A percentile compares a stretch with the other conserved stretches of the same genome.
These are phyloP conservation scores for Digitonthophagus gazella DNA, from an alignment of 2,888 invertebrate genomes.

Conservation along the genomic window DNA sequence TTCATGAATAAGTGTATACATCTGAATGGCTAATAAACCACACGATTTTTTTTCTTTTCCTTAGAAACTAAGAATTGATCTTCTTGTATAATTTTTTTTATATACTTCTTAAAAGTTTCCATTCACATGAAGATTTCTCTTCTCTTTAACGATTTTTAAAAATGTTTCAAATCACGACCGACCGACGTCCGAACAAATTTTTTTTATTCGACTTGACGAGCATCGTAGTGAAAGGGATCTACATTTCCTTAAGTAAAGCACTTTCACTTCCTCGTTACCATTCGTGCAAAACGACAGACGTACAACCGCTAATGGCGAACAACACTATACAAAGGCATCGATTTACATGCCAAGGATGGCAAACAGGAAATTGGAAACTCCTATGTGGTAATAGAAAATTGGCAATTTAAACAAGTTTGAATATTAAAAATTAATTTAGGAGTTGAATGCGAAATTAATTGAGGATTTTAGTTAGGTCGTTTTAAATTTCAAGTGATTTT, in stretches of 20 bases:
- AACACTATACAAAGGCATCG: background rate
- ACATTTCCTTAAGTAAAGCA: constrained; percentile 20
- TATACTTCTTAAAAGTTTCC: too few species aligned
- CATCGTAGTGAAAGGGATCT: constrained; percentile 22
- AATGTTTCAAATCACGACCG: background rate
- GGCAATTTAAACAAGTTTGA: too few species aligned
- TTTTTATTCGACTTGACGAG: background rate
- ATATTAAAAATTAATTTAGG: too few species aligned
- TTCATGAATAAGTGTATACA: too few species aligned
- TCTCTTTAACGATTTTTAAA: background rate
- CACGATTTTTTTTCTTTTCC: background rate
- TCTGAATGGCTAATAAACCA: background rate
- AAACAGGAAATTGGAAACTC: too few species aligned
- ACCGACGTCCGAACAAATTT: background rate
- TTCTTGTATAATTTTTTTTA: too few species aligned
- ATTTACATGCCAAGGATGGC: too few species aligned
- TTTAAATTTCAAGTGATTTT: too few species aligned
- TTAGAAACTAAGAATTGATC: background rate
- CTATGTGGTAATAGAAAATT: too few species aligned
- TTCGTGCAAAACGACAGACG: background rate
- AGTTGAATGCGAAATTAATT: too few species aligned
- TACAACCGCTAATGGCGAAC: background rate
- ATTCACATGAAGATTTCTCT: background rate
- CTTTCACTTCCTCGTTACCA: constrained; percentile 22
- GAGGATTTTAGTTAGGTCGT: too few species aligned